Base-by-base conservation (phyloP, 2,888 invertebrate genomes). In the Uropetala carovei region DNA sequence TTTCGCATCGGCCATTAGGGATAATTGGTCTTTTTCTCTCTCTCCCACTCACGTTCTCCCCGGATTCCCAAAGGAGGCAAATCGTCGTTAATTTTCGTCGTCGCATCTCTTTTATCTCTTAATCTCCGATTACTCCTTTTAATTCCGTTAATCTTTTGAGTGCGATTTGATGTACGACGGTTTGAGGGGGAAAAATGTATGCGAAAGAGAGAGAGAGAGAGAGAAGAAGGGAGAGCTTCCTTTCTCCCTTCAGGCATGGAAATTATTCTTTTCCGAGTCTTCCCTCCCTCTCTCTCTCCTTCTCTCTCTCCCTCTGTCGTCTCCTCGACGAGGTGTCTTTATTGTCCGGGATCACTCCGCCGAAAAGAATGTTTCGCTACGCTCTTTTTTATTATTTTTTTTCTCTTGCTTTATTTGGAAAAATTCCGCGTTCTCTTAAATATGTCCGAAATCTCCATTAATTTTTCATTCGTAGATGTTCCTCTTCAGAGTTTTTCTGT, bases 71-170 rank as follows among this genome's bases (percentile, higher is more conserved):
- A 75, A 75, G 75, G 75, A 75, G 75, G 27, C 22, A 75, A 27
- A 27, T 75, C 75, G 75, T 75, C 22, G 75, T 27, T 27, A 27
- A 75, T 75, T 75, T 27, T 27, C 27, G 22, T 27, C 27, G 27
- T 27, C 75, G 22, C 75, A 27, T 27, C 75, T 7, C 27, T 75
- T 75, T 75, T 75, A 75, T 75, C 75, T 75, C 27, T 27, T 75
- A 75, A 75, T 75, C 75, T 75, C 75, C 27, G 75, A 75, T 75
- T 75, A 75, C 75, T 22, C 75, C 27, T 75, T 75, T 75, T 75
- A 75, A 75, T 75, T 75, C 18, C 75, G 75, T 75, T 75, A 22
- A 75, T 75, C 75, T 75, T 75, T 75, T 75, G 75, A 75, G 75
- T 75, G 75, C 75, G 75, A 27, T 75, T 75, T 75, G 75, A 75